Evolutionary conservation across 2,113 vertebrate species (phyloP).

Genomic region (Crotalus horridus): DNA sequence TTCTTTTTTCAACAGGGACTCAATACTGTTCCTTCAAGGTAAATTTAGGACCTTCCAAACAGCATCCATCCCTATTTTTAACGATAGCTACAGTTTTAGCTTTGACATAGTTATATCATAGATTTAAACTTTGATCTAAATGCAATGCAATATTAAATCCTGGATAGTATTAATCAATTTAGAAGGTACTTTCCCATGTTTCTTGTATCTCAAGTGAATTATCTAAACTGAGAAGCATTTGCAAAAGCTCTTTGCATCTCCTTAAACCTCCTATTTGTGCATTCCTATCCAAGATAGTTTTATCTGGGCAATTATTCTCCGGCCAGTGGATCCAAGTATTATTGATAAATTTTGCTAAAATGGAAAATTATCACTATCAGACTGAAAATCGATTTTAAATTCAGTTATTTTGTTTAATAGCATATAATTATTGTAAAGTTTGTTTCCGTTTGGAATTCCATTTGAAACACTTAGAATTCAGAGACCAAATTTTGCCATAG

Average conservation of each 20-base stretch:
- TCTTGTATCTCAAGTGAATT: not conserved
- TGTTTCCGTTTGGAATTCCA: not conserved
- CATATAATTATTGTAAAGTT: not conserved
- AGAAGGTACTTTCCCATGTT: not conserved
- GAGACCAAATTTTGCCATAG: not conserved
- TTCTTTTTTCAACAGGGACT: not conserved
- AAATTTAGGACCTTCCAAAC: not conserved
- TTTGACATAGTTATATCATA: not conserved
- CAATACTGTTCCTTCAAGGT: not conserved
- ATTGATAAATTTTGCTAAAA: not conserved
- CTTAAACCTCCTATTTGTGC: not conserved
- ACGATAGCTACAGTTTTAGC: not conserved
- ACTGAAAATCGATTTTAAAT: not conserved
- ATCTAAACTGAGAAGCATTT: not conserved
- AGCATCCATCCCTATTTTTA: not conserved
- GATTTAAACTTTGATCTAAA: not conserved
- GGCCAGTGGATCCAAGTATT: not conserved
- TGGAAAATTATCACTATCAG: not conserved
- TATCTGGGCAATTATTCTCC: not conserved
- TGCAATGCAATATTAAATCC: not conserved
- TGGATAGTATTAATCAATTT: not conserved
- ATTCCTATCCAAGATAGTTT: not conserved
- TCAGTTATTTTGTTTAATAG: not conserved
- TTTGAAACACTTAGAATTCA: not conserved
- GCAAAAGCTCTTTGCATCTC: not conserved